Percentiles rank a stretch among this genome's conserved stretches.
These are phyloP conservation scores for Chalcis sispes DNA, from an alignment of 2,888 invertebrate species.

Conservation along the genomic window DNA sequence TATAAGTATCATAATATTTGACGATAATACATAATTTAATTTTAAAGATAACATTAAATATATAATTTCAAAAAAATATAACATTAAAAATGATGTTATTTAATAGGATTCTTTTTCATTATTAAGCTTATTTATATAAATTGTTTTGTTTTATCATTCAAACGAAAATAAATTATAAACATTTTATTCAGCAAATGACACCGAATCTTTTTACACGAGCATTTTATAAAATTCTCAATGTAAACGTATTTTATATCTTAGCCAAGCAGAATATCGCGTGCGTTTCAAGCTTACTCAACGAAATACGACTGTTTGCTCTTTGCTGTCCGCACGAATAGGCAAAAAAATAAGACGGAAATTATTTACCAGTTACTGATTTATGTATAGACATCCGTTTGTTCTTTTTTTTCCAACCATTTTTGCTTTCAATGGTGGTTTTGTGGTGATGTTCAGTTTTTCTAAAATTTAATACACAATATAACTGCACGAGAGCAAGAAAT, in stretches of 20 bases:
- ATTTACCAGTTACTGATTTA: no score
- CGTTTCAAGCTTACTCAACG: neutral
- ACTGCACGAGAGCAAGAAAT: neutral
- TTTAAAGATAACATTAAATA: no score
- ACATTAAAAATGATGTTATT: no score
- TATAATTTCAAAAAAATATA: no score
- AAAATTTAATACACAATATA: no score
- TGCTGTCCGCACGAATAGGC: neutral
- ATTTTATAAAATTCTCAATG: slow-evolving; percentile 3
- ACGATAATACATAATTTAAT: no score
- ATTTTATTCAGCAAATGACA: neutral
- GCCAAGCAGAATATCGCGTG: slow-evolving; percentile 2
- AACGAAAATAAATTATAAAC: neutral
- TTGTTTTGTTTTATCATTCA: no score
- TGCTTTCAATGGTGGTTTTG: neutral
- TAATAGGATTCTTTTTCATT: neutral
- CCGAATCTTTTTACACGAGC: neutral
- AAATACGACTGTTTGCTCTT: slow-evolving; percentile 13
- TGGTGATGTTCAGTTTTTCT: neutral
- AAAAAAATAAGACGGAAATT: neutral
- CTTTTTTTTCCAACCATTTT: slow-evolving; percentile 7
- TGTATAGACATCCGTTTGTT: no score
- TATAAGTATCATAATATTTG: no score
- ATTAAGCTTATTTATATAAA: neutral
- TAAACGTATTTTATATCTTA: no score